phyloP scores from a whole-genome alignment of 2,888 invertebrate species.

The Terebella lapidaria region DNA sequence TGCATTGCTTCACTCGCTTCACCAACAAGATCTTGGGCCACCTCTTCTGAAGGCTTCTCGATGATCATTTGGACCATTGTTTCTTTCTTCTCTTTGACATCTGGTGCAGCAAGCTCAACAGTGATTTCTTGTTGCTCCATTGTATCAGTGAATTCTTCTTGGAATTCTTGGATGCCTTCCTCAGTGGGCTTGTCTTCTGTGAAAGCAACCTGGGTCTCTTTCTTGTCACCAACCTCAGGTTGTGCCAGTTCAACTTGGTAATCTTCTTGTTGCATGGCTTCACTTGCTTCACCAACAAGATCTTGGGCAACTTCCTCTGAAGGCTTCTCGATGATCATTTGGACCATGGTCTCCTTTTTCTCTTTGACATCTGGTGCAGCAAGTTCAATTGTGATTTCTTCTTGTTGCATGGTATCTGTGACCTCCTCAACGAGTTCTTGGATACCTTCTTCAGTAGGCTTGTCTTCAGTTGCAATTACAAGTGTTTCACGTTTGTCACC shows the following conservation, averaged over 20 bases:
- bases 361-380: conserved; percentile 11
- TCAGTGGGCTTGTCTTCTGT: conserved; percentile 3
- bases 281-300: conserved; percentile 5
- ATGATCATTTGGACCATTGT: conserved; percentile 3
- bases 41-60: conserved; percentile 22
- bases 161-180: conserved; percentile 13
- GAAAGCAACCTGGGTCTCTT: conserved; percentile 7
- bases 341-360: conserved; percentile 2
- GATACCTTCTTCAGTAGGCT: conserved; percentile 18
- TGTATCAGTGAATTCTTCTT: conserved; percentile 6
- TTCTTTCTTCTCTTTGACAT: conserved; percentile 3
- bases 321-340: not conserved
- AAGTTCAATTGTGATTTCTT: conserved; percentile 18
- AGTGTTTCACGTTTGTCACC: conserved; percentile 15
- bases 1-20: conserved; percentile 9
- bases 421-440: conserved; percentile 16
- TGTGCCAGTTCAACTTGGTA: conserved; percentile 8
- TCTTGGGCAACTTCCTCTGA: conserved; percentile 6
- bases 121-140: conserved; percentile 11
- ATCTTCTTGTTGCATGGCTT: conserved; percentile 18
- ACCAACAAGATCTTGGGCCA: conserved; percentile 21
- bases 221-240: conserved; percentile 17
- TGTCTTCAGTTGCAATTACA: conserved; percentile 13
- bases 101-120: conserved; percentile 5
- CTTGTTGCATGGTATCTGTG: conserved; percentile 13